These are phyloP conservation scores for Drosophila rubida DNA, from an alignment of 2,888 invertebrate species.

Conservation along the genomic window DNA sequence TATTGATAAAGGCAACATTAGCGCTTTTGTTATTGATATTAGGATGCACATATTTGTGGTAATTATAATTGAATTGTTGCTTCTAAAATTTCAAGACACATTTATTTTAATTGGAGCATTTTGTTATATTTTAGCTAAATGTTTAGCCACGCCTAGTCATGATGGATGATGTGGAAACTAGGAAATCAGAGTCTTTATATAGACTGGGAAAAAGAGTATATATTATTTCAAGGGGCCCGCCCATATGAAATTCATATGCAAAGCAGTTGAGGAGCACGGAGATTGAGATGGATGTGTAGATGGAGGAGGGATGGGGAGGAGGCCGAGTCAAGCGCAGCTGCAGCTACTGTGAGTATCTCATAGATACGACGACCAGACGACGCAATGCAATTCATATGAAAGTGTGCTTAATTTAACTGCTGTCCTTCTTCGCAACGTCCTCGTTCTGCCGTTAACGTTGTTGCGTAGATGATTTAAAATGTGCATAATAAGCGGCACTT, in stretches of 20 bases:
- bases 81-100: background rate
- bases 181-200: background rate
- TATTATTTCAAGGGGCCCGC: slow-evolving; percentile 26
- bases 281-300: background rate
- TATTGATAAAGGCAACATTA: too few relatives aligned
- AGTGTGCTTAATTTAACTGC: slow-evolving; percentile 77
- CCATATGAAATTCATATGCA: slow-evolving; percentile 60
- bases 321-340: slow-evolving; percentile 4
- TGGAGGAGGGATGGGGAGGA: background rate
- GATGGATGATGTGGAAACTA: background rate
- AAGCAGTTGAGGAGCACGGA: slow-evolving; percentile 19
- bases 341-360: slow-evolving; percentile 41
- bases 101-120: slow-evolving; percentile 38
- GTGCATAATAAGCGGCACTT: slow-evolving; percentile 80
- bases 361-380: slow-evolving; percentile 38
- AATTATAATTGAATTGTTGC: background rate
- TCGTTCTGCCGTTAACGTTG: background rate
- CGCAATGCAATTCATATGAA: slow-evolving; percentile 53
- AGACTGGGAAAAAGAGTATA: slow-evolving; percentile 1
- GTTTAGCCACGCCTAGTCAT: slow-evolving; percentile 32
- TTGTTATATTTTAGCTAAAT: slow-evolving; percentile 11
- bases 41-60: background rate
- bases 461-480: slow-evolving; percentile 78
- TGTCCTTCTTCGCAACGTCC: slow-evolving; percentile 17
- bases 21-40: too few relatives aligned